Conservation (phyloP, 2,888 invertebrate species). For the Erynnis tages region DNA sequence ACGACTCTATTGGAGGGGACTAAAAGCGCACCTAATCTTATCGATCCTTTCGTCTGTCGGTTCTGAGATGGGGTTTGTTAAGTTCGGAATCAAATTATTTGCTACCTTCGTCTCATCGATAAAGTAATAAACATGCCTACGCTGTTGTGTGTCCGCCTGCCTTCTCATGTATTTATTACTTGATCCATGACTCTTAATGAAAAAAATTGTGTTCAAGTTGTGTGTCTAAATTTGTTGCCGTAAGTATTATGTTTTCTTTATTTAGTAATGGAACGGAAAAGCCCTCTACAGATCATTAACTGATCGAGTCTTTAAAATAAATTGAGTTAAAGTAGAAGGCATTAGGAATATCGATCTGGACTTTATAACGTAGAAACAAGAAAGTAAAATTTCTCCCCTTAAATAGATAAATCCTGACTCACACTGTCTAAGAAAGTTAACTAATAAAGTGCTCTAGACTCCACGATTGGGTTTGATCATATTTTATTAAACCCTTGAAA, state of each 20-base stretch:
- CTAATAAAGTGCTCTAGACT: background rate
- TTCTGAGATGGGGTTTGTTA: slow-evolving; percentile 13
- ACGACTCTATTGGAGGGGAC: slow-evolving; percentile 17
- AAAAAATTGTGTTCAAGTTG: too few species aligned
- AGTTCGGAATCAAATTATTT: slow-evolving; percentile 1
- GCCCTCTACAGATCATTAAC: too few species aligned
- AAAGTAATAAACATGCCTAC: too few species aligned
- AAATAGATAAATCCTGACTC: slow-evolving; percentile 41
- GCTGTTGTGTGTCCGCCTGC: background rate
- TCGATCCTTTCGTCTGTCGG: slow-evolving; percentile 15
- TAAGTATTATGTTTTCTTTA: too few species aligned
- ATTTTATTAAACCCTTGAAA: too few species aligned
- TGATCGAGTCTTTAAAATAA: slow-evolving; percentile 29
- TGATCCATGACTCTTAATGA: too few species aligned
- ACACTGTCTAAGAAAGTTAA: too few species aligned
- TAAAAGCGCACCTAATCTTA: slow-evolving; percentile 5
- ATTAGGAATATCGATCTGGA: slow-evolving; percentile 36
- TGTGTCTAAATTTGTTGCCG: too few species aligned
- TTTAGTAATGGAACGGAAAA: background rate
- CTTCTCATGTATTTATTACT: too few species aligned
- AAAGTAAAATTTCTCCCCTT: slow-evolving; percentile 44
- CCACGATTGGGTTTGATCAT: too few species aligned
- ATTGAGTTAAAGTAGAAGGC: slow-evolving; percentile 33
- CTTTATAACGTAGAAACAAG: slow-evolving; percentile 34
- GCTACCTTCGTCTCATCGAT: background rate